A percentile compares a stretch with the other conserved stretches of the same genome.
These are phyloP conservation scores for Ophioninae sp. DNA, from an alignment of 2,888 invertebrate genomes.

Conservation along the genomic window DNA sequence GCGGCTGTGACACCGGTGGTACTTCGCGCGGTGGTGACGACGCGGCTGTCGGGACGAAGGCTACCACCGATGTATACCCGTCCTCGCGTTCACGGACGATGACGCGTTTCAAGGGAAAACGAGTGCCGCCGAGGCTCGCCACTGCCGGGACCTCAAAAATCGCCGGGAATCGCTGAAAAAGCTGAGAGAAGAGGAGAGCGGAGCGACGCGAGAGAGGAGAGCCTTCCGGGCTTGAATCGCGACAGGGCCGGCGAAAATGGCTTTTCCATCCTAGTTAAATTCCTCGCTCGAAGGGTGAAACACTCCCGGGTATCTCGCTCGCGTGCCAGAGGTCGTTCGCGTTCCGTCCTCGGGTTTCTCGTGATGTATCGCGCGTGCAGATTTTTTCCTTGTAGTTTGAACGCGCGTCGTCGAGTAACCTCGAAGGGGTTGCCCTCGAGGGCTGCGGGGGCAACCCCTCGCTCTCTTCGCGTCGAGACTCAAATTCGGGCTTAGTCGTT, in stretches of 20 bases:
- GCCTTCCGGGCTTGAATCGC: conserved; percentile 3
- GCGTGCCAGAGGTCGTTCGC: conserved; percentile 47
- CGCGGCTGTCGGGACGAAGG: conserved; percentile 24
- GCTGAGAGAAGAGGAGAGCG: neutral
- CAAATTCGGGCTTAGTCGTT: conserved; percentile 49
- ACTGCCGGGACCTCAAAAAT: neutral
- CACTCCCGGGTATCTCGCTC: conserved; percentile 24
- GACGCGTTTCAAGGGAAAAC: conserved; percentile 24
- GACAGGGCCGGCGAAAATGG: conserved; percentile 37
- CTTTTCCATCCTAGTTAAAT: conserved; percentile 31
- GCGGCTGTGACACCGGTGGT: neutral
- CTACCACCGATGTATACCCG: conserved; percentile 33
- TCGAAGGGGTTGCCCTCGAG: conserved; percentile 2
- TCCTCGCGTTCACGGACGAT: conserved; percentile 24
- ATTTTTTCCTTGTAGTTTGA: conserved; percentile 25
- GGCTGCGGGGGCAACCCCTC: neutral
- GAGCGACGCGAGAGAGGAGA: conserved; percentile 1
- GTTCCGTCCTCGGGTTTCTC: conserved; percentile 26
- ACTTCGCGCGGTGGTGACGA: neutral
- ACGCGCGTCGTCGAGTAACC: conserved; percentile 9
- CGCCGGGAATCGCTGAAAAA: neutral
- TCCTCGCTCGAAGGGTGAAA: conserved; percentile 5
- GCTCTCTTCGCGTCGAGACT: conserved; percentile 1
- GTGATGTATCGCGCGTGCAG: neutral
- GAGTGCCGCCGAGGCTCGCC: neutral